Base-by-base conservation (phyloP, 2,113 vertebrate species). In the Bos indicus region DNA sequence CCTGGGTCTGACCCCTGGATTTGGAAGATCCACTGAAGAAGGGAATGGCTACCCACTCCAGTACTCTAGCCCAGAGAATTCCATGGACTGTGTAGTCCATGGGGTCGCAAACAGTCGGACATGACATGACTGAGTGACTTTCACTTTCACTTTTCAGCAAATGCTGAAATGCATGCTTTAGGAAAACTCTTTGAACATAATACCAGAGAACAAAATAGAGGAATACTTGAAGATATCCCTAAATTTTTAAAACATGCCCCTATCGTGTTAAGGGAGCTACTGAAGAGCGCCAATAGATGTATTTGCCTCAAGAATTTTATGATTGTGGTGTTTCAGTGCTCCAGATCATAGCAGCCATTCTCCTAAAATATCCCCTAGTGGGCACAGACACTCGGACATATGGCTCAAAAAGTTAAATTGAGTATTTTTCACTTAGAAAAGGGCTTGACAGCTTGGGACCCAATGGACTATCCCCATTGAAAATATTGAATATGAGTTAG, bases 61-160 rank as follows among this genome's bases (percentile, higher is more conserved):
- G 60, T 33, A 16, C 30, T 62, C 28, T 62, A 62, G 60, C 6
- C 28, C 1, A 1, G 60, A 33, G 60, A 62, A 62, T 7, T 15
- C 28, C 28, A 62, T 30, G 14, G 26, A 30, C 28, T 33, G 60
- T 62, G 60, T 62, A 30, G 60, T 33, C 60, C 60, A 16, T 16
- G 6, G 60, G 3, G 13, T 62, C 6, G 0, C 28, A 30, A 62
- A 62, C 60, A 62, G 13, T 15, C 1, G 1, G 28, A 33, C 13
- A 33, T 15, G 6, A 33, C 60, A 43, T 43, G 43, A 43, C 43
- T 62, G 14, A 62, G 13, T 62, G 13, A 33, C 14, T 62, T 62
- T 62, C 59, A 14, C 26, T 28, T 60, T 12, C 59, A 62, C 59
- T 62, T 62, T 62, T n/a, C 30, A 67, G 9, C 64, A 67, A n/a